A percentile compares a stretch with the other conserved stretches of the same genome.
These are phyloP conservation scores for Cyanoramphus novaezelandiae DNA, from an alignment of 2,113 vertebrate species.

Conservation along the genomic window DNA sequence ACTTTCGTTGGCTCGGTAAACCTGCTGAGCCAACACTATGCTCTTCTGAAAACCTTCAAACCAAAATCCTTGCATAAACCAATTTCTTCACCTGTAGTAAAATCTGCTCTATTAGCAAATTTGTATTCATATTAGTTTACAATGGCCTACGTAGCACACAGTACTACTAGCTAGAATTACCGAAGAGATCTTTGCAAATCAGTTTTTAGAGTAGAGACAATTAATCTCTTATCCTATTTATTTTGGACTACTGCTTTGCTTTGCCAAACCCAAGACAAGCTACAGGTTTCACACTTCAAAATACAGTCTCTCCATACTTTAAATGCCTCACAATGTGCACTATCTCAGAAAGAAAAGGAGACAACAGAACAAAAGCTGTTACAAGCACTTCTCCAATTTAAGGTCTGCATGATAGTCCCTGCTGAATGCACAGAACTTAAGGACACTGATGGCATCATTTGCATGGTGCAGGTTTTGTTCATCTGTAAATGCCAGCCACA, in stretches of 20 bases:
- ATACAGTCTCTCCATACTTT: neutral
- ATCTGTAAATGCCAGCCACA: neutral
- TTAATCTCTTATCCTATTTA: neutral
- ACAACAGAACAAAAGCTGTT: neutral
- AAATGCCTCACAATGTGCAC: neutral
- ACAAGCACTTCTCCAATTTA: neutral
- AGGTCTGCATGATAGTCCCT: neutral
- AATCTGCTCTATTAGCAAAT: neutral
- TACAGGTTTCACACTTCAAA: neutral
- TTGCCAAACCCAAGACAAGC: neutral
- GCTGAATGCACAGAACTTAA: neutral
- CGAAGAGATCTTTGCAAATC: neutral
- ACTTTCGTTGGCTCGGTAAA: neutral
- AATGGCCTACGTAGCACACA: neutral
- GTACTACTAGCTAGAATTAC: neutral
- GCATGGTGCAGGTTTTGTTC: neutral
- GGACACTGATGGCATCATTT: neutral
- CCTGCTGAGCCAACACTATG: neutral
- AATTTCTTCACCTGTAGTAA: neutral
- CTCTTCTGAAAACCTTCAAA: neutral
- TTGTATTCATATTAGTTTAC: neutral
- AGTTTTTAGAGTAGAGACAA: neutral
- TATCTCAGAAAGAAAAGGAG: neutral
- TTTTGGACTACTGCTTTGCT: neutral
- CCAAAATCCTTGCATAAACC: neutral